Evolutionary conservation across 2,888 invertebrate species (phyloP).

Genomic region (Drosophila sordidapex): DNA sequence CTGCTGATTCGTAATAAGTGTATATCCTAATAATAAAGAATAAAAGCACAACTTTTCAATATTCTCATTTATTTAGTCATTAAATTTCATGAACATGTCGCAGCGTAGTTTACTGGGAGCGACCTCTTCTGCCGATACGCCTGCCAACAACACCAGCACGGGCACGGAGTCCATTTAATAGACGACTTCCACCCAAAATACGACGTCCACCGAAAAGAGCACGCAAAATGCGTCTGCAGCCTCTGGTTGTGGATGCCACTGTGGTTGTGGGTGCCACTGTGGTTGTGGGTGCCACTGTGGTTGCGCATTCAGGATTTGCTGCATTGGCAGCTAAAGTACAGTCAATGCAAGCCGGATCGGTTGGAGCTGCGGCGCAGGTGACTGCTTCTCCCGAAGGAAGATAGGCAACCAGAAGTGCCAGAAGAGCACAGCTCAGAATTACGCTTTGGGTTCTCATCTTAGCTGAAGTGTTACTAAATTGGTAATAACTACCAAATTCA

Average conservation of each 20-base stretch:
- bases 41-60: neutral
- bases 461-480: neutral
- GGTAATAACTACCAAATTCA: conserved; percentile 4
- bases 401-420: conserved; percentile 18
- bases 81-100: neutral
- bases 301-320: conserved; percentile 4
- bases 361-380: conserved; percentile 16
- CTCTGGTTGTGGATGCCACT: neutral
- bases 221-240: neutral
- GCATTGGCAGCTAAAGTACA: neutral
- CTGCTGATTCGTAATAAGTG: neutral
- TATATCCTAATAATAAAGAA: neutral
- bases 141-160: neutral
- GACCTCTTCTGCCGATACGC: neutral
- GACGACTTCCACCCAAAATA: neutral
- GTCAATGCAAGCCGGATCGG: conserved; percentile 9
- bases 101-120: neutral
- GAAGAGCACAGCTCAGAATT: conserved; percentile 13
- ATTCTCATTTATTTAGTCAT: neutral
- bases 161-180: neutral
- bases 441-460: conserved; percentile 8
- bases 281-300: neutral
- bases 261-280: neutral
- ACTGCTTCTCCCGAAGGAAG: conserved; percentile 15
- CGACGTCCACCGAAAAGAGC: neutral